These are phyloP conservation scores for Hemicentrotus pulcherrimus DNA, from an alignment of 35 echinoderm and acorn worm species.

Conservation along the genomic window DNA sequence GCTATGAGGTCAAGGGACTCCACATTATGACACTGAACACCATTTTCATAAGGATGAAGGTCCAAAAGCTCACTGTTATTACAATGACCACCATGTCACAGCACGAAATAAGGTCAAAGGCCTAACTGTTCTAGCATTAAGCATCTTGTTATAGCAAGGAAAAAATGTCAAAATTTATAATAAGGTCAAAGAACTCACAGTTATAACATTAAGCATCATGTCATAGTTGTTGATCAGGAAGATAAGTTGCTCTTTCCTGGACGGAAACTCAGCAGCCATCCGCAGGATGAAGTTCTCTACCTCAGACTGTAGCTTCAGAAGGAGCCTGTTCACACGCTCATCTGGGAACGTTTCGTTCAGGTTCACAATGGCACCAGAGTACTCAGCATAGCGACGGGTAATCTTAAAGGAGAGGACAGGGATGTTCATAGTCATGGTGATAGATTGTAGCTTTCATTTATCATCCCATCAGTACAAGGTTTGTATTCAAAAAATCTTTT, in stretches of 20 bases:
- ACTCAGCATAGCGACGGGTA: conserved; percentile 96
- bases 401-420: conserved; percentile 61
- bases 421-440: background rate
- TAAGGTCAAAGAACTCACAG: conserved; percentile 62
- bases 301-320: conserved; percentile 77
- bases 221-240: conserved; percentile 99
- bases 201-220: conserved; percentile 98
- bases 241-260: conserved; percentile 95
- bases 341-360: conserved; percentile 97
- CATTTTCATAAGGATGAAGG: no score
- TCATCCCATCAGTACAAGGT: no score
- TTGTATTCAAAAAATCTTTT: no score
- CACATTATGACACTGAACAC: no score
- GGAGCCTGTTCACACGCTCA: conserved; percentile 82
- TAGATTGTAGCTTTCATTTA: no score
- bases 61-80: no score
- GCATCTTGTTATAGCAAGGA: background rate
- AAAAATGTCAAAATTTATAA: background rate
- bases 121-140: background rate
- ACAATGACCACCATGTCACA: no score
- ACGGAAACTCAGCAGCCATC: conserved; percentile 97
- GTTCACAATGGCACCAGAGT: conserved; percentile 95
- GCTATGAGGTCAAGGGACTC: no score
- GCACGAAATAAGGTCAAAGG: no score
- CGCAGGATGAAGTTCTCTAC: conserved; percentile 98